A percentile compares a stretch with the other conserved stretches of the same genome.
Conservation (phyloP, 35 echinoderm and acorn worm species). For the Patiria miniata region DNA sequence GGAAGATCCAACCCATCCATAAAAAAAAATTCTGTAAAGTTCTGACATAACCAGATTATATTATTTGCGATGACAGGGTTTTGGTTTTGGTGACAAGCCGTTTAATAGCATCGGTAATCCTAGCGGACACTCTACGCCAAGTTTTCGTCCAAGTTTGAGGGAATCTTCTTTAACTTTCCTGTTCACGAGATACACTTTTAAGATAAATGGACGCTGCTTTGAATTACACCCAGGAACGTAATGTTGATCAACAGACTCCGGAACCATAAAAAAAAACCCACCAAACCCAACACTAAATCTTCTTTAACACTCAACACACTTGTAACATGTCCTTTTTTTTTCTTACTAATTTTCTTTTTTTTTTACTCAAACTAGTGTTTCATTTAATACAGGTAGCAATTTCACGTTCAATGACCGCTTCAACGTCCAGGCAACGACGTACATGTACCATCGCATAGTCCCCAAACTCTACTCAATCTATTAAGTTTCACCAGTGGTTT, state of each 20-base stretch:
- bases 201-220: slow-evolving; percentile 18
- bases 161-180: slow-evolving; percentile 13
- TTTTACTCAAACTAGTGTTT: too few species aligned
- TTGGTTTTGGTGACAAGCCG: slow-evolving; percentile 7
- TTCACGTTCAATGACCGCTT: too few species aligned
- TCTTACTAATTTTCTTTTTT: too few species aligned
- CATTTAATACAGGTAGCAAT: too few species aligned
- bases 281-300: too few species aligned
- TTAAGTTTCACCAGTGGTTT: too few species aligned
- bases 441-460: too few species aligned
- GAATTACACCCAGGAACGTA: background rate
- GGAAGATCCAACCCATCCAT: background rate
- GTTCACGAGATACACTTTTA: slow-evolving; percentile 22
- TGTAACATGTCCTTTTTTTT: too few species aligned
- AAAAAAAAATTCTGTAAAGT: slow-evolving; percentile 16
- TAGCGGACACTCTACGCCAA: background rate
- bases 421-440: too few species aligned
- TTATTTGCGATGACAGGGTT: slow-evolving; percentile 17
- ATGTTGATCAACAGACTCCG: background rate
- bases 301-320: too few species aligned
- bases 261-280: too few species aligned
- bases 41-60: slow-evolving; percentile 22
- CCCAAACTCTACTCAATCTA: too few species aligned
- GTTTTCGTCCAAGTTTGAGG: background rate
- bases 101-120: slow-evolving; percentile 23